Evolutionary conservation across 2,797 vertebrate species (phyloP).

Genomic region (Anomalospiza imberbis): DNA sequence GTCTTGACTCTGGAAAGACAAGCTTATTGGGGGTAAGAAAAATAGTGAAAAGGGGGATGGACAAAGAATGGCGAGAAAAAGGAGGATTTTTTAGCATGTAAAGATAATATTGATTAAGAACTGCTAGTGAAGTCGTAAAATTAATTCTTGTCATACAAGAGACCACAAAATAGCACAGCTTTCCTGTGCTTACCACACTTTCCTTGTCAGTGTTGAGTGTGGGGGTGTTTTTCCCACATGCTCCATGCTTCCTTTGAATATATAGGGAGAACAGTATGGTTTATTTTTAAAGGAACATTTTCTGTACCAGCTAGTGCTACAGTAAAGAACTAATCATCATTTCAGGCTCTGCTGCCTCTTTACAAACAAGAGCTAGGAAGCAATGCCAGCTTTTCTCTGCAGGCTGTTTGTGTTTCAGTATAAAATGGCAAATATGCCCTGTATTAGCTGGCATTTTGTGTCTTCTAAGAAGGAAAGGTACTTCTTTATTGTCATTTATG

Average conservation of each 20-base stretch:
- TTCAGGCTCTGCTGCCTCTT: constrained; percentile 41
- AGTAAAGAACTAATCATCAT: background rate
- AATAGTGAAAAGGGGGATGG: background rate
- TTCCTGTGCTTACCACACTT: no score
- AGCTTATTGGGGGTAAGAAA: background rate
- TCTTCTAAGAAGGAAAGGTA: background rate
- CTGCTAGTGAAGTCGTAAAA: background rate
- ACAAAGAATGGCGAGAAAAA: background rate
- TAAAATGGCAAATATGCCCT: background rate
- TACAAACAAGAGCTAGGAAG: constrained; percentile 18
- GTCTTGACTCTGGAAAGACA: background rate
- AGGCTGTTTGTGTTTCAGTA: background rate
- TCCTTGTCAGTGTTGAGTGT: background rate
- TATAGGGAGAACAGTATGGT: background rate
- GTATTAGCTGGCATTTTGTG: background rate
- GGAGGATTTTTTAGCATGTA: background rate
- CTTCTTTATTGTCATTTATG: background rate
- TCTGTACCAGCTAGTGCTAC: background rate
- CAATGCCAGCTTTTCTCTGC: constrained; percentile 14
- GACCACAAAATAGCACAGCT: background rate
- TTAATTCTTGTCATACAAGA: background rate
- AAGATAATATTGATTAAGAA: background rate
- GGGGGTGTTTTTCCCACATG: background rate
- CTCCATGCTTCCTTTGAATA: background rate
- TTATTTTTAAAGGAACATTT: background rate